Evolutionary conservation across 2,113 vertebrate genomes (phyloP).

Genomic region (Chaenogobius annularis): DNA sequence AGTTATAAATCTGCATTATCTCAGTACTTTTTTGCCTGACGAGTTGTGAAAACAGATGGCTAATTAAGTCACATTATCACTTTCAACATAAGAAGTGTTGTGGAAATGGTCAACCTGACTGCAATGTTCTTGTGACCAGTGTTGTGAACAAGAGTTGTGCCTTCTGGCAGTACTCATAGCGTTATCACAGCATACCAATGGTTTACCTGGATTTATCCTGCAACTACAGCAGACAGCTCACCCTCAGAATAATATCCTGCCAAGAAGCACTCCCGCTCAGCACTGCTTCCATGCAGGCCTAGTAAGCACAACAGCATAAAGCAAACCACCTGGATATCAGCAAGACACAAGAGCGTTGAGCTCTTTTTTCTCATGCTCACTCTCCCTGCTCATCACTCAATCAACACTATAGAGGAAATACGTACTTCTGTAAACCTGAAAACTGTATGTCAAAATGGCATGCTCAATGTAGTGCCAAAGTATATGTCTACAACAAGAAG

Average conservation of each 20-base stretch:
- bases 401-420: neutral
- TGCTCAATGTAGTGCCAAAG: neutral
- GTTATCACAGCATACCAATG: constrained; percentile 71
- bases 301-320: constrained; percentile 14
- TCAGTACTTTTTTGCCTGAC: too few species aligned
- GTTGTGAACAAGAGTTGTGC: constrained; percentile 43
- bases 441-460: neutral
- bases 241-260: constrained; percentile 71
- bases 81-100: neutral
- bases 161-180: constrained; percentile 61
- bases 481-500: neutral
- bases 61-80: neutral
- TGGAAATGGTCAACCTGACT: constrained; percentile 29
- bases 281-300: constrained; percentile 53
- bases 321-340: constrained; percentile 20
- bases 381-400: neutral
- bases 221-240: constrained; percentile 61
- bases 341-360: neutral
- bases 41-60: too few species aligned
- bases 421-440: neutral
- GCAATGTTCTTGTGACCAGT: constrained; percentile 6
- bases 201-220: constrained; percentile 74
- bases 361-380: too few species aligned
- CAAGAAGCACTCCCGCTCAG: constrained; percentile 67
- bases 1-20: too few species aligned